Base-by-base conservation (phyloP, 2,113 vertebrate genomes). In the Phrynosoma platyrhinos region DNA sequence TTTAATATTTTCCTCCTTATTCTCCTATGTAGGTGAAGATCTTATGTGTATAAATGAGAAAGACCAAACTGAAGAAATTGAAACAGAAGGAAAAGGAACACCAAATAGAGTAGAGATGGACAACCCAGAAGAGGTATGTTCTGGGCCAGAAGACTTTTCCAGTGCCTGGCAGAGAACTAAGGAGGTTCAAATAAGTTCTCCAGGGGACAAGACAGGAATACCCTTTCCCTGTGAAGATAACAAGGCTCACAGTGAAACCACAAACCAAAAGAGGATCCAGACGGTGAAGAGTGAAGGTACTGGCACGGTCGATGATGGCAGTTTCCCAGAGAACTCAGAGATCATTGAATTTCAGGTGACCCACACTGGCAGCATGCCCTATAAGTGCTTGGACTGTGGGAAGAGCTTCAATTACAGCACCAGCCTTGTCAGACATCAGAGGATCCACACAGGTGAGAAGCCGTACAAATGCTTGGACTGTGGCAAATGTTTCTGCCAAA, bases 391-490 rank as follows among this genome's bases (percentile, higher is more conserved):
- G n/a, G 87, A 88, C 47, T 88, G 87, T 8, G 87, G 87, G 62
- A 88, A 88, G 87, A 83, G 87, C 64, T 88, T 88, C 64, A 88
- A 88, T 83, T 88, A 88, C 72, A 88, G 80, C 72, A 88, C 87
- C 58, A 88, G 87, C 27, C 72, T 88, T 1, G 80, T 88, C 9
- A 32, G 87, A 10, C 87, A 88, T 1, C 87, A 88, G 72, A 83
- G 85, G 82, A 87, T 84, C 62, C 93, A 92, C 40, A 93, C 87
- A 0, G 91, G 91, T 53, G 91, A 94, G 25, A 92, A 91, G 52
- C 87, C 89, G 3, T 89, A 82, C 76, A 78, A 40, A 8, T 91
- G 89, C 47, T 64, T n/a, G 55, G 89, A 92, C 75, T 91, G 91
- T 71, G 92, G 81, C 12, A 94, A 92, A 52, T 72, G 79, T 20